Conservation (phyloP, 2,797 vertebrate species). For the Phoeniculus purpureus region DNA sequence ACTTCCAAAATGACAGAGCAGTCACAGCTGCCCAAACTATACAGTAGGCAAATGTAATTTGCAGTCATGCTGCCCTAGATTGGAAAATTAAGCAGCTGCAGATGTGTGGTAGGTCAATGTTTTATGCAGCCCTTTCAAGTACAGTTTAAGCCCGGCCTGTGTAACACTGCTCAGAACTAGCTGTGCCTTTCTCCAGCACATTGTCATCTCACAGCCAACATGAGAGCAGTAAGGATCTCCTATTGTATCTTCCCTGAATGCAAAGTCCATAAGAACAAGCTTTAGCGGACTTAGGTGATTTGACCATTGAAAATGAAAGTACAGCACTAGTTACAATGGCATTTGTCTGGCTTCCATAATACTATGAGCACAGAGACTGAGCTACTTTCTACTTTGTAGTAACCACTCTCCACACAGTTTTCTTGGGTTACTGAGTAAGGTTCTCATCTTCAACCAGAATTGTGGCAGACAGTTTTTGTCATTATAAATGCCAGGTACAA, state of each 20-base stretch:
- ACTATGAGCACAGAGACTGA: accelerated
- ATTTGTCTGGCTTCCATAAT: background rate
- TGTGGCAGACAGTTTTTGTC: background rate
- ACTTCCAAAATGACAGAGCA: background rate
- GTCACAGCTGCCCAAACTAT: constrained; percentile 27
- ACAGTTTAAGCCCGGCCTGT: background rate
- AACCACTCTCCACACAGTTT: background rate
- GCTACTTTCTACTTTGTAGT: background rate
- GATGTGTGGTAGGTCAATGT: constrained; percentile 12
- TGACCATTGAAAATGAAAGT: background rate
- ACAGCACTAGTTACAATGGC: background rate
- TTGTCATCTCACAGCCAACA: background rate
- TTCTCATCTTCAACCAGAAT: background rate
- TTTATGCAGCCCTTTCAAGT: background rate
- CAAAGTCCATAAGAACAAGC: background rate
- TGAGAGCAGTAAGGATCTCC: background rate
- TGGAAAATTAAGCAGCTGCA: constrained; percentile 21
- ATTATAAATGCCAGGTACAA: background rate
- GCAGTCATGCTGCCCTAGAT: constrained; percentile 4
- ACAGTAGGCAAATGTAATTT: constrained; percentile 22
- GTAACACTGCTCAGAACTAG: background rate
- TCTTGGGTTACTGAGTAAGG: background rate
- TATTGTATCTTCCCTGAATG: background rate
- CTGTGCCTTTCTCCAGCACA: background rate
- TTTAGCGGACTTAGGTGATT: background rate